Conservation (phyloP, 2,888 invertebrate species). For the Syritta pipiens region DNA sequence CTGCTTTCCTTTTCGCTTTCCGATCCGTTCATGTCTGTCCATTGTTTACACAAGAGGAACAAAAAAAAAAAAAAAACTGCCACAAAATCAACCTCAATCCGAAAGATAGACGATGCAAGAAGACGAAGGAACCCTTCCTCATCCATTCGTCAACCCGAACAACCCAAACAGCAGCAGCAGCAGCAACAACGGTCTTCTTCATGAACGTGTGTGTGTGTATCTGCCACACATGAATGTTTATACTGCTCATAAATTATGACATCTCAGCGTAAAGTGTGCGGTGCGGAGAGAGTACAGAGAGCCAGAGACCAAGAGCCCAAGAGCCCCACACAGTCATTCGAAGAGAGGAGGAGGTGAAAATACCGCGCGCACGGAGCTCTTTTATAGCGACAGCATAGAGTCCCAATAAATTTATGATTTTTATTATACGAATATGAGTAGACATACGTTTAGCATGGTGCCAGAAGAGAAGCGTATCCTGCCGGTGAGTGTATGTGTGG, state of each 20-base stretch:
- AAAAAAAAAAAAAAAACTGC: constrained; percentile 13
- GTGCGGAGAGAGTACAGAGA: constrained; percentile 16
- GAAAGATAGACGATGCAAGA: background rate
- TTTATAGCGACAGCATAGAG: constrained; percentile 22
- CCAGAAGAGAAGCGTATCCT: background rate
- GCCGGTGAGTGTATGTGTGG: constrained; percentile 18
- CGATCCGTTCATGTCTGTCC: constrained; percentile 1
- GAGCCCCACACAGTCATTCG: background rate
- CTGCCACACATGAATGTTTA: constrained; percentile 50
- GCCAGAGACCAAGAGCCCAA: background rate
- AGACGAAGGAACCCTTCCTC: constrained; percentile 25
- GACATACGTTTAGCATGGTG: constrained; percentile 21
- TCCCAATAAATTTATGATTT: constrained; percentile 59
- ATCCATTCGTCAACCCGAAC: constrained; percentile 16
- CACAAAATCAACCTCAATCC: constrained; percentile 42
- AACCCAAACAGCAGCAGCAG: background rate
- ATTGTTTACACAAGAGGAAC: constrained; percentile 43
- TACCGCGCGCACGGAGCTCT: background rate
- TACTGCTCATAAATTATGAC: constrained; percentile 58
- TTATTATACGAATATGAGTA: constrained; percentile 43
- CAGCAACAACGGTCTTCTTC: constrained; percentile 8
- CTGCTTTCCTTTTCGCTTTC: background rate
- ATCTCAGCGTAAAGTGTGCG: constrained; percentile 55
- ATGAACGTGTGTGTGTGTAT: constrained; percentile 10
- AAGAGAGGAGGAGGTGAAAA: background rate